Evolutionary conservation across 2,888 invertebrate genomes (phyloP).

Genomic region (Microctonus aethiopoides): DNA sequence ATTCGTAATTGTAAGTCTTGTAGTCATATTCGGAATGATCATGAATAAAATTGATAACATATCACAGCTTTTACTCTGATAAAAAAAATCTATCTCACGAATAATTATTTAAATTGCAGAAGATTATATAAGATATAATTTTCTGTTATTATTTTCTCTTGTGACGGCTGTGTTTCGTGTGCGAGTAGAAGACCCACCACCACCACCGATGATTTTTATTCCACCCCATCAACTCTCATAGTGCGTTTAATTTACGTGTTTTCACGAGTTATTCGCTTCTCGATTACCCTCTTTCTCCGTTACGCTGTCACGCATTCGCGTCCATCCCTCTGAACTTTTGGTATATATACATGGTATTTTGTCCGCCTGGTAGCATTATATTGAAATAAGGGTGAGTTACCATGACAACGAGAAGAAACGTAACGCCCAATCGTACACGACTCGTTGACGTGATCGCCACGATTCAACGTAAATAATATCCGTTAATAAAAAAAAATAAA

Average conservation of each 20-base stretch:
- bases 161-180: background rate
- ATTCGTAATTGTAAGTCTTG: no score
- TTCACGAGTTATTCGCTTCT: constrained; percentile 65
- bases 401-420: constrained; percentile 56
- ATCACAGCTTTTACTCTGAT: no score
- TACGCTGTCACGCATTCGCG: constrained; percentile 30
- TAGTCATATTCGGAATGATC: no score
- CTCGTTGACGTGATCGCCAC: constrained; percentile 47
- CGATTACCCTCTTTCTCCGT: constrained; percentile 33
- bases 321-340: constrained; percentile 40
- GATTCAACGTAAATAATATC: constrained; percentile 46
- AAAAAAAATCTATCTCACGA: no score
- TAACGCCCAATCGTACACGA: constrained; percentile 57
- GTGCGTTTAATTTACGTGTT: constrained; percentile 67
- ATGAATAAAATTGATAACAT: no score
- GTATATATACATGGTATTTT: constrained; percentile 5
- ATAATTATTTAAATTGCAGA: no score
- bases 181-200: constrained; percentile 21
- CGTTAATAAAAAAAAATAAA: constrained; percentile 51
- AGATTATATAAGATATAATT: no score
- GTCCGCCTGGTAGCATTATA: constrained; percentile 7
- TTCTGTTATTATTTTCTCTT: no score
- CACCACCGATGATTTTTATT: constrained; percentile 55
- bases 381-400: constrained; percentile 56
- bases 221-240: constrained; percentile 63